Conservation (phyloP, 2,888 invertebrate genomes). For the Prosopocoilus inquinatus region DNA sequence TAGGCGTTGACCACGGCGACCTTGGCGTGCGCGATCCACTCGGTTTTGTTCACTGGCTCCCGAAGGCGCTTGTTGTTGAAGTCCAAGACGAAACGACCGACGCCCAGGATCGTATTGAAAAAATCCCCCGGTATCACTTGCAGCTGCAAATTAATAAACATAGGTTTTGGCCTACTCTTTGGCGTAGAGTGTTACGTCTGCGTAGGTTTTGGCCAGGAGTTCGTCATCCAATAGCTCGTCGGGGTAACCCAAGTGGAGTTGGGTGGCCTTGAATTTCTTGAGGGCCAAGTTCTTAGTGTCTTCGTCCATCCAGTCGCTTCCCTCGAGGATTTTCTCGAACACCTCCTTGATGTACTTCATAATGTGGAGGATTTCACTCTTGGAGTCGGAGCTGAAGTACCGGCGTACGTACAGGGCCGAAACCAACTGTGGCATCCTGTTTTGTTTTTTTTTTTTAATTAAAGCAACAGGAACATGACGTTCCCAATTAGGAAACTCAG, state of each 20-base stretch:
- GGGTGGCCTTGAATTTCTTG: constrained; percentile 28
- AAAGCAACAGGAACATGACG: no score
- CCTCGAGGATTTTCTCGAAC: constrained; percentile 27
- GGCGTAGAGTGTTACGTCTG: neutral
- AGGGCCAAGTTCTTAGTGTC: constrained; percentile 28
- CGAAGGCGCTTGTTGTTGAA: neutral
- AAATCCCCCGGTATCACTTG: neutral
- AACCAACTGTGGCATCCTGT: no score
- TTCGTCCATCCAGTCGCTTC: constrained; percentile 33
- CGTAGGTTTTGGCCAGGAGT: constrained; percentile 23
- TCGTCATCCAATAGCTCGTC: constrained; percentile 31
- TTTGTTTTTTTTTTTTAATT: no score
- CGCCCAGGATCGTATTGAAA: neutral
- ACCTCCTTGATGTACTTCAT: constrained; percentile 28
- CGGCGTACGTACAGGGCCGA: constrained; percentile 70
- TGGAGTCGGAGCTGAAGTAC: constrained; percentile 25
- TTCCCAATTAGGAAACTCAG: no score
- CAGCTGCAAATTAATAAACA: neutral
- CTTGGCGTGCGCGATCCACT: neutral
- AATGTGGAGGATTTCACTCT: constrained; percentile 27
- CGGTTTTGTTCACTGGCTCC: neutral
- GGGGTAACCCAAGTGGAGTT: constrained; percentile 32
- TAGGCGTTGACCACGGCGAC: neutral
- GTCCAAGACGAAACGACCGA: neutral
- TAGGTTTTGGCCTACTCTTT: neutral